Percentiles rank a stretch among this genome's conserved stretches.
These are phyloP conservation scores for Emmelina monodactyla DNA, from an alignment of 2,888 invertebrate species.

Conservation along the genomic window DNA sequence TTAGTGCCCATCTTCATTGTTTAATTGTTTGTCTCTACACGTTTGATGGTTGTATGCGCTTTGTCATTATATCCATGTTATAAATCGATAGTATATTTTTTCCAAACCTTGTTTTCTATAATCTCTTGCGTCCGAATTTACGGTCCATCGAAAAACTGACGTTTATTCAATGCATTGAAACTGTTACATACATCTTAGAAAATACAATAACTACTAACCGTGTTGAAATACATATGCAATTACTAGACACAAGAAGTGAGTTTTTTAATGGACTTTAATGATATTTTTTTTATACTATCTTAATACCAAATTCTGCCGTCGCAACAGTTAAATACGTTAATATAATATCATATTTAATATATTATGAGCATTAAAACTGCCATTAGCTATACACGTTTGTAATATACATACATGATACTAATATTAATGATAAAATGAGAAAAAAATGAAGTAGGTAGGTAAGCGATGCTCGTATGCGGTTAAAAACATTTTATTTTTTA, in stretches of 20 bases:
- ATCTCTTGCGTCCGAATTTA: too few species aligned
- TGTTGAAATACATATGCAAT: too few species aligned
- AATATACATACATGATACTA: constrained; percentile 29
- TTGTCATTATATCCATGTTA: too few species aligned
- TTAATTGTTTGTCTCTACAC: neutral
- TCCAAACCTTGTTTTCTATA: too few species aligned
- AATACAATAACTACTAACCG: too few species aligned
- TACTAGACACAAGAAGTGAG: too few species aligned
- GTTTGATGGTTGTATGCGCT: too few species aligned
- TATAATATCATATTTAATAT: constrained; percentile 23
- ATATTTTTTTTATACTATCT: neutral
- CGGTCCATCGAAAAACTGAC: too few species aligned
- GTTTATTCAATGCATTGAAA: too few species aligned
- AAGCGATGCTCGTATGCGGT: constrained; percentile 36
- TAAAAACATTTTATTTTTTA: constrained; percentile 34
- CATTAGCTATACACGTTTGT: constrained; percentile 54
- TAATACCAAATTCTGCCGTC: constrained; percentile 13
- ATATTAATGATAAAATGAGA: constrained; percentile 35
- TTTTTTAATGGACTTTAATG: neutral
- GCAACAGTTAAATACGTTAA: constrained; percentile 14
- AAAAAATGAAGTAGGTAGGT: constrained; percentile 27
- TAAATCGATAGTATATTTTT: too few species aligned
- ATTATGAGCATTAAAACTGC: constrained; percentile 48
- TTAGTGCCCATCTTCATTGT: neutral
- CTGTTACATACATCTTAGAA: too few species aligned